Percentiles rank a stretch among this genome's conserved stretches.
These are phyloP conservation scores for Corvus cornix DNA, from an alignment of 2,113 vertebrate genomes.

Conservation along the genomic window DNA sequence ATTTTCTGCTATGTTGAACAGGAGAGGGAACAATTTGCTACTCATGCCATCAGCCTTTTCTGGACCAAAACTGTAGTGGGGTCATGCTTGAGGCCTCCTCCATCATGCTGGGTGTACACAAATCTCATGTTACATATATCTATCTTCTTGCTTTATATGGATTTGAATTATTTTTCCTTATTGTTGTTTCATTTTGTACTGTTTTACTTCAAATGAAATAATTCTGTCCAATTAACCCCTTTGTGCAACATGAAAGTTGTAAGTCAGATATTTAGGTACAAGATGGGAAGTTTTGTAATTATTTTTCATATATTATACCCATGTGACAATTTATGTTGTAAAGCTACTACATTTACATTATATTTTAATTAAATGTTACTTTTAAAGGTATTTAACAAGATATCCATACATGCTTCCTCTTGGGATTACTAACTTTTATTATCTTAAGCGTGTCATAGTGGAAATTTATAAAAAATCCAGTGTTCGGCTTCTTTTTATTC, in stretches of 20 bases:
- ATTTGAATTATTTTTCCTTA: not conserved
- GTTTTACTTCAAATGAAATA: not conserved
- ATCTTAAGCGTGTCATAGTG: constrained; percentile 1
- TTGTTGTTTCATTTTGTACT: not conserved
- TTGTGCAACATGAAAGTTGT: not conserved
- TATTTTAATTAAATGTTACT: constrained; percentile 30
- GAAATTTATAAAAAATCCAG: constrained; percentile 27
- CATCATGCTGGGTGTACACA: not conserved
- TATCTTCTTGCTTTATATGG: not conserved
- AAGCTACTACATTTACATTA: not conserved
- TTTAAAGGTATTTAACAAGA: not conserved
- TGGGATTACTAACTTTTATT: constrained; percentile 51
- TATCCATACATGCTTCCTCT: not conserved
- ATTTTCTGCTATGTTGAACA: not conserved
- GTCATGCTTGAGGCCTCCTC: not conserved
- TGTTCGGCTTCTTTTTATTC: constrained; percentile 37
- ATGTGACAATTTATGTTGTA: not conserved
- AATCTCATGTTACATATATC: not conserved
- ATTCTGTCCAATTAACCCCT: not conserved
- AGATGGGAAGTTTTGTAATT: not conserved
- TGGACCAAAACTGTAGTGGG: not conserved
- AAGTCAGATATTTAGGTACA: not conserved
- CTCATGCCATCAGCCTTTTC: not conserved
- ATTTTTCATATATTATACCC: not conserved
- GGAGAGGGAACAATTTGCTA: not conserved